phyloP scores from a whole-genome alignment of 2,797 vertebrate genomes.

The Rhodeus uyekii region DNA sequence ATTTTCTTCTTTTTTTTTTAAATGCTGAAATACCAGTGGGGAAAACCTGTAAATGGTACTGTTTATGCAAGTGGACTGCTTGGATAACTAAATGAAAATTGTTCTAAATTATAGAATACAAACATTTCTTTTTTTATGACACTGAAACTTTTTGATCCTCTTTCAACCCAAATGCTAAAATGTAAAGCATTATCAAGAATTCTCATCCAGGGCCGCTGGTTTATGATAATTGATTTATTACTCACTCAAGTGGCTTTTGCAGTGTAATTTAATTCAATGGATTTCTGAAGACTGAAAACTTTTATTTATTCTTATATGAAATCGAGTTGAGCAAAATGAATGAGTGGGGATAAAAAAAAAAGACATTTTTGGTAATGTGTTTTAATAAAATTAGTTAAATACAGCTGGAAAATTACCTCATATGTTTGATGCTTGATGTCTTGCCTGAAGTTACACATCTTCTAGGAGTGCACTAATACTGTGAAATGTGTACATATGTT shows the following conservation, averaged over 20 bases:
- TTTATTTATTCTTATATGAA: not conserved
- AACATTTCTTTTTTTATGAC: not conserved
- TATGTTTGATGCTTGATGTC: not conserved
- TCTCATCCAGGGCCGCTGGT: not conserved
- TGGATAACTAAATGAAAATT: not conserved
- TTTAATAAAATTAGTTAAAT: not conserved
- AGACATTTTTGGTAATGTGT: no score
- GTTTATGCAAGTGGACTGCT: not conserved
- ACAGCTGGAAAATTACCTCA: not conserved
- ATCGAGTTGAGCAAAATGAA: not conserved
- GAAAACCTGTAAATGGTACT: not conserved
- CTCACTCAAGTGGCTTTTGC: not conserved
- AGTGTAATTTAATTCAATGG: not conserved
- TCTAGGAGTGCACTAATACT: not conserved
- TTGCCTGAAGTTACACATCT: not conserved
- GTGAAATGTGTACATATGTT: not conserved
- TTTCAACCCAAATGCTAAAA: not conserved
- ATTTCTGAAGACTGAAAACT: not conserved
- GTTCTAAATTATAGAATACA: not conserved
- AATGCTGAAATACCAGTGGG: not conserved
- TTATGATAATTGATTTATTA: slow-evolving; percentile 15
- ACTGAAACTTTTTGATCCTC: not conserved
- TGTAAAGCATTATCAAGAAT: not conserved
- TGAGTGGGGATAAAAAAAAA: not conserved
- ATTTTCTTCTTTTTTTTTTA: not conserved